Percentiles rank a stretch among this genome's conserved stretches.
phyloP scores from a whole-genome alignment of 2,113 vertebrate genomes.

The Mellivora capensis region DNA sequence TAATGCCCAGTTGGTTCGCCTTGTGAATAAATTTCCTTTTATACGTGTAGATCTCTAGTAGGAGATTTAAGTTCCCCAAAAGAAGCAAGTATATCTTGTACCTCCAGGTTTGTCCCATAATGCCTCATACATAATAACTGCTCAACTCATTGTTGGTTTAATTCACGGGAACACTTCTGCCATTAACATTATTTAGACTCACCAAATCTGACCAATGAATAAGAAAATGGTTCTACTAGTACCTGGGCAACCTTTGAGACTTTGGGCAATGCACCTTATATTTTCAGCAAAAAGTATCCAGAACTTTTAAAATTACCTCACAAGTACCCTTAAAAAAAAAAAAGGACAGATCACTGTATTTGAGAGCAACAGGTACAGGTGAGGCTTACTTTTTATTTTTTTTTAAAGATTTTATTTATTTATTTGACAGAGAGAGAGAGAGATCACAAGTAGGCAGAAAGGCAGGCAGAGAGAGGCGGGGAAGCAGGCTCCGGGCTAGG shows the following conservation, averaged over 20 bases:
- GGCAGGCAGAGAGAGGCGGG: no score
- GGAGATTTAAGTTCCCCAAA: neutral
- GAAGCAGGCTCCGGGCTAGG: no score
- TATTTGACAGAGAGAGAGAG: no score
- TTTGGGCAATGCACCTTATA: neutral
- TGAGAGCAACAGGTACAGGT: neutral
- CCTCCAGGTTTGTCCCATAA: neutral
- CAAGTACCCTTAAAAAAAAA: neutral
- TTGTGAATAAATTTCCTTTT: neutral
- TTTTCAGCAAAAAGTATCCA: neutral
- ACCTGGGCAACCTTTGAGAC: neutral
- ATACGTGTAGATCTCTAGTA: neutral
- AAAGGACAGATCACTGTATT: neutral
- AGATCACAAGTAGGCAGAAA: no score
- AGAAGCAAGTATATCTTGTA: neutral
- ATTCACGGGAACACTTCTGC: neutral
- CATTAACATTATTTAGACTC: neutral
- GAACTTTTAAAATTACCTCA: neutral
- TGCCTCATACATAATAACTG: neutral
- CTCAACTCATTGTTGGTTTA: neutral
- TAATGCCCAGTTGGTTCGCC: neutral
- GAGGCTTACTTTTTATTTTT: no score
- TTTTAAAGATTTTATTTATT: no score
- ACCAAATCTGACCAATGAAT: neutral
- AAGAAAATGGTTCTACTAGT: neutral